Percentiles rank a stretch among this genome's conserved stretches.
Evolutionary conservation across 2,113 vertebrate species (phyloP).

Genomic region (Daboia siamensis): DNA sequence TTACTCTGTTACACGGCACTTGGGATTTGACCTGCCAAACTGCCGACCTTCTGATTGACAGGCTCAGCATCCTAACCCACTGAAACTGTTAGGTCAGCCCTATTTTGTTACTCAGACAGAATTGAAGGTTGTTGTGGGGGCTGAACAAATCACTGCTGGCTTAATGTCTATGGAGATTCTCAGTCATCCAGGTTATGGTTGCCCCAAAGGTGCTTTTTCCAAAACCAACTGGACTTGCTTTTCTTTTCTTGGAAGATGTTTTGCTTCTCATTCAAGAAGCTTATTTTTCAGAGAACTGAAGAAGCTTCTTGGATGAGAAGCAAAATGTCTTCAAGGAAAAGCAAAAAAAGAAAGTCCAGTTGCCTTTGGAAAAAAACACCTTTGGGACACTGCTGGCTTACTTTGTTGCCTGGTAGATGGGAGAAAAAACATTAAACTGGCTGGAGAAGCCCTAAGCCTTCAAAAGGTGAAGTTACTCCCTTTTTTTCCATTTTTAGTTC

Average conservation of each 20-base stretch:
- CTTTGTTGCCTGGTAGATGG: not conserved
- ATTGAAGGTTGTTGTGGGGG: not conserved
- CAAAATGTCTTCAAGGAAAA: not conserved
- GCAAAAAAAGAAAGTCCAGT: not conserved
- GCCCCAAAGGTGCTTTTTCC: too few relatives aligned
- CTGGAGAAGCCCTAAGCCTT: not conserved
- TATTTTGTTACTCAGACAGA: not conserved
- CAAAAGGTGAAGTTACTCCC: not conserved
- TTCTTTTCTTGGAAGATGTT: too few relatives aligned
- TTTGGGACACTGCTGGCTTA: not conserved
- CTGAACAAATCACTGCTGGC: not conserved
- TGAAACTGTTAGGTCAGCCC: not conserved
- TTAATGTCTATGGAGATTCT: not conserved
- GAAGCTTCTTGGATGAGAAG: too few relatives aligned
- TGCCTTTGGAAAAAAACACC: not conserved
- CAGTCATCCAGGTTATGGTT: too few relatives aligned
- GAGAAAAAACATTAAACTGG: not conserved
- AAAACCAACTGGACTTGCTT: too few relatives aligned
- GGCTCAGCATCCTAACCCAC: too few relatives aligned
- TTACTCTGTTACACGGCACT: too few relatives aligned
- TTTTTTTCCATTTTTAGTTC: not conserved
- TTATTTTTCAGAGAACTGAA: too few relatives aligned
- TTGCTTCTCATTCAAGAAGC: too few relatives aligned
- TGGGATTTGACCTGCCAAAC: too few relatives aligned
- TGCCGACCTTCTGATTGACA: too few relatives aligned